phyloP scores from a whole-genome alignment of 2,888 invertebrate genomes.

The Platycheirus rosarum region DNA sequence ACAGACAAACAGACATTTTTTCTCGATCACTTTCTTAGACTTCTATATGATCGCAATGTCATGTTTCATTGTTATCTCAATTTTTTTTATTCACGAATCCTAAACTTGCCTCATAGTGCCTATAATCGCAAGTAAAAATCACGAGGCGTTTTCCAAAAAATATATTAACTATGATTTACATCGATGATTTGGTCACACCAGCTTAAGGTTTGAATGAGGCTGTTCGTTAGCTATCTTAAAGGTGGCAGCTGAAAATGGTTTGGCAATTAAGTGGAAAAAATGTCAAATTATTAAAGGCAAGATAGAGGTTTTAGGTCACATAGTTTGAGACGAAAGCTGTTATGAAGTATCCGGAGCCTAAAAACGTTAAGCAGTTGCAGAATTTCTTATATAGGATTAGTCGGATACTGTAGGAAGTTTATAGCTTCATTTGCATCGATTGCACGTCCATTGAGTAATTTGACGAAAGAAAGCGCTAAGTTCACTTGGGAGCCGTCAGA shows the following conservation, averaged over 20 bases:
- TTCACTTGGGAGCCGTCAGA: neutral
- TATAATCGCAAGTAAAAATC: too few species aligned
- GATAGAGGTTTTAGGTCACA: neutral
- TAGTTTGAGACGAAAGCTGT: slow-evolving; percentile 1
- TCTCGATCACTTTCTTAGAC: too few species aligned
- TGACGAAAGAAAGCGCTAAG: neutral
- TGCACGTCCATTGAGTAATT: slow-evolving; percentile 11
- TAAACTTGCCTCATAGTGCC: too few species aligned
- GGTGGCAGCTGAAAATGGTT: slow-evolving; percentile 5
- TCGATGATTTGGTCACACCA: neutral
- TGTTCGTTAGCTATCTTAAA: neutral
- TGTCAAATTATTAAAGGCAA: neutral
- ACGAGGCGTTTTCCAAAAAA: too few species aligned
- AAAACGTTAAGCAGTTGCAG: too few species aligned
- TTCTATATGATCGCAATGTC: too few species aligned
- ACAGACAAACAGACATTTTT: too few species aligned
- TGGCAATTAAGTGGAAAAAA: slow-evolving; percentile 23
- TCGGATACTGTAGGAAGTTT: neutral
- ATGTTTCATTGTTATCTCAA: too few species aligned
- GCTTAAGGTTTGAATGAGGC: neutral
- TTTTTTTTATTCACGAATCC: too few species aligned
- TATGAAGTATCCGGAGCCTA: neutral
- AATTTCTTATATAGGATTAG: slow-evolving; percentile 3
- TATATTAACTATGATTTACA: too few species aligned
- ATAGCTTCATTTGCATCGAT: slow-evolving; percentile 5